These are phyloP conservation scores for Neoniphon sammara DNA, from an alignment of 2,797 vertebrate genomes.

Conservation along the genomic window DNA sequence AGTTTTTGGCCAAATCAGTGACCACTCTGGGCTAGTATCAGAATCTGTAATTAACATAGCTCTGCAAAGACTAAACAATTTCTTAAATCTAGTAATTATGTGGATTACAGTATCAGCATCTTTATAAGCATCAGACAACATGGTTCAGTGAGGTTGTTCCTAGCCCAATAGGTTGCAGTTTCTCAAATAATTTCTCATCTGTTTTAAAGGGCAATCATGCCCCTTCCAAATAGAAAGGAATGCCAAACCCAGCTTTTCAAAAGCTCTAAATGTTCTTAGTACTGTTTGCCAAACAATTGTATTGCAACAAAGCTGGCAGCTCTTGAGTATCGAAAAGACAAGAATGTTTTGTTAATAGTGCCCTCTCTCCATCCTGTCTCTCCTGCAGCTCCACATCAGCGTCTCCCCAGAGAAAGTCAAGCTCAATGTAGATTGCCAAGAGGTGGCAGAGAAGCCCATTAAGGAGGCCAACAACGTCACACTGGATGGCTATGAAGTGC, in stretches of 20 bases:
- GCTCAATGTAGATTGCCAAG: conserved; percentile 94
- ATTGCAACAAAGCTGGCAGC: conserved; percentile 45
- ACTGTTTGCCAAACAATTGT: conserved; percentile 54
- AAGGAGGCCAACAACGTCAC: conserved; percentile 95
- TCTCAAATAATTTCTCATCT: conserved; percentile 41
- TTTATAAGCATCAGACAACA: conserved; percentile 45
- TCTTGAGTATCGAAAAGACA: conserved; percentile 36
- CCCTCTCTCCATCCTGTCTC: conserved; percentile 41
- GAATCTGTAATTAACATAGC: conserved; percentile 66
- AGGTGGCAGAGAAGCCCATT: conserved; percentile 93
- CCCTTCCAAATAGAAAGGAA: conserved; percentile 45
- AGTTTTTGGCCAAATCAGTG: conserved; percentile 52
- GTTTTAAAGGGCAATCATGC: conserved; percentile 43
- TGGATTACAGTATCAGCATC: conserved; percentile 46
- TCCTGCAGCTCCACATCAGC: conserved; percentile 91
- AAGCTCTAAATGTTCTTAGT: conserved; percentile 29
- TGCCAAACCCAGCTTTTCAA: conserved; percentile 55
- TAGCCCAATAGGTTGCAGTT: conserved; percentile 44
- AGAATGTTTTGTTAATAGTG: conserved; percentile 48
- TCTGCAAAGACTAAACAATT: conserved; percentile 67
- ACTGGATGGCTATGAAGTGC: conserved; percentile 93
- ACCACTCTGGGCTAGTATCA: conserved; percentile 57
- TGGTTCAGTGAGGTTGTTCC: conserved; percentile 54
- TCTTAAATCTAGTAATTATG: conserved; percentile 45
- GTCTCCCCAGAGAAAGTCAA: conserved; percentile 93